phyloP scores from a whole-genome alignment of 2,113 vertebrate genomes.

The Rhipidura dahli region DNA sequence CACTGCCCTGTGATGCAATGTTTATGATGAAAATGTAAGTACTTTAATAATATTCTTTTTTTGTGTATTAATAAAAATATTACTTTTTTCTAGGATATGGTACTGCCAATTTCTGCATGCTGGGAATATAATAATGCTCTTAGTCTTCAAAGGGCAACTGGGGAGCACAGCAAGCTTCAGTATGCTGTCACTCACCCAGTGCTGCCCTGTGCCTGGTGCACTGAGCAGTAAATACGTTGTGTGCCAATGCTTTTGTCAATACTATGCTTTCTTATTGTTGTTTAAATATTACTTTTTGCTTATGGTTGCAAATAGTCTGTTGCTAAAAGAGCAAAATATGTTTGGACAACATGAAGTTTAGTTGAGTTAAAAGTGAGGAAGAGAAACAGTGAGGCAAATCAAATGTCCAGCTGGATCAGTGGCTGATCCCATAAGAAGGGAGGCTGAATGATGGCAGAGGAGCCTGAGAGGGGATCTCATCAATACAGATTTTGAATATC shows the following conservation, averaged over 20 bases:
- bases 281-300: neutral
- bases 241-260: neutral
- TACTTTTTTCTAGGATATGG: neutral
- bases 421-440: neutral
- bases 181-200: neutral
- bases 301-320: neutral
- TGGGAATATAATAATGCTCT: neutral
- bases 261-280: neutral
- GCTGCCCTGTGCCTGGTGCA: neutral
- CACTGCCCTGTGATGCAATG: neutral
- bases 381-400: neutral
- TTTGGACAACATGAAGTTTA: neutral
- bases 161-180: neutral
- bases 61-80: neutral
- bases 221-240: neutral
- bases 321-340: neutral
- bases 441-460: neutral
- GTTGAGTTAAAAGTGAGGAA: neutral
- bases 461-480: neutral
- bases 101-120: neutral
- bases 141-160: neutral
- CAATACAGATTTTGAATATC: neutral
- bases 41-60: neutral
- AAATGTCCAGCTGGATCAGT: neutral
- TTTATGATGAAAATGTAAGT: neutral